These are phyloP conservation scores for Geococcyx californianus DNA, from an alignment of 2,113 vertebrate genomes.

Conservation along the genomic window DNA sequence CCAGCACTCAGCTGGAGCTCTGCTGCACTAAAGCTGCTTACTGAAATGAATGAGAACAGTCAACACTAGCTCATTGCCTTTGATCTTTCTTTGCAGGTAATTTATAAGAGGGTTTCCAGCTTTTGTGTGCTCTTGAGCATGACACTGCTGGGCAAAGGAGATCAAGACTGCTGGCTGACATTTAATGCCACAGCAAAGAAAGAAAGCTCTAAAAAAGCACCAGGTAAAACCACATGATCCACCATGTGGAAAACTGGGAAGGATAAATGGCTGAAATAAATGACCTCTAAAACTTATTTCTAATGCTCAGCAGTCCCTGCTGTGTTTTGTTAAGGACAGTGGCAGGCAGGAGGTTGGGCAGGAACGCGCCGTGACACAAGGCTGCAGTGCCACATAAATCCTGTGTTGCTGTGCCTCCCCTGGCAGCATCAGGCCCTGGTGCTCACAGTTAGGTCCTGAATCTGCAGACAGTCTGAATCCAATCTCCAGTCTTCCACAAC, in stretches of 20 bases:
- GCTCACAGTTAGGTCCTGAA: neutral
- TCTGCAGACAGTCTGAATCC: neutral
- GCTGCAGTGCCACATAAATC: neutral
- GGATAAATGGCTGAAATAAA: neutral
- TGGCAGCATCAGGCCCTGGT: neutral
- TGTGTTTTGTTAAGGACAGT: neutral
- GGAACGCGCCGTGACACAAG: neutral
- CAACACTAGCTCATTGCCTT: neutral
- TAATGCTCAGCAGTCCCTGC: neutral
- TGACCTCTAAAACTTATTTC: conserved; percentile 22
- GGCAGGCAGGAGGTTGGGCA: neutral
- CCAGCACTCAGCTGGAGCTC: neutral
- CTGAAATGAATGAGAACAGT: neutral
- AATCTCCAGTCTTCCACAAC: neutral
- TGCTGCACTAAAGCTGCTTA: neutral
- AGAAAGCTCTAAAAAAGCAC: neutral
- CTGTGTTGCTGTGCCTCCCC: neutral
- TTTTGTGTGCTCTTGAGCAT: neutral
- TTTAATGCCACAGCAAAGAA: neutral
- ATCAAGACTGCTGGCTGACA: neutral
- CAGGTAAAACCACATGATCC: neutral
- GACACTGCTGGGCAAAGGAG: neutral
- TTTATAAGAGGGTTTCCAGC: neutral
- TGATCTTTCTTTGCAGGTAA: neutral
- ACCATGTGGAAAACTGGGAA: neutral